Base-by-base conservation (phyloP, 2,113 vertebrate genomes). In the Nymphicus hollandicus region DNA sequence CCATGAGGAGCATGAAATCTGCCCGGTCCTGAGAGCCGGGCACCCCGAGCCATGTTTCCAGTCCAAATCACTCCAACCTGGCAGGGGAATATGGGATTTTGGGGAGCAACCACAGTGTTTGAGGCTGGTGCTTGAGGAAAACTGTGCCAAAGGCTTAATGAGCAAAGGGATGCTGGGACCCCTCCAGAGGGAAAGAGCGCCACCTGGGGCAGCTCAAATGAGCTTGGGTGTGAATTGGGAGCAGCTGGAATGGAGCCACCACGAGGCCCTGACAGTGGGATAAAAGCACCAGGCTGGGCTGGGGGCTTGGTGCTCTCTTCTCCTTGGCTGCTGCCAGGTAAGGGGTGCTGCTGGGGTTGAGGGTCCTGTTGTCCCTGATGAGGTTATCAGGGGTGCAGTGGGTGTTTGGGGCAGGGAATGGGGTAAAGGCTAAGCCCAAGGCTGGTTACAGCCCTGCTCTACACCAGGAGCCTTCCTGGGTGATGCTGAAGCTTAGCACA, bases 301-400 rank as follows among this genome's bases (percentile, higher is more conserved):
- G 0, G 3, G 4, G 1, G 2, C 7, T 13, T 7, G 7, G 12
- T 82, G 27, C 2, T 53, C 5, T 65, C 2, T 23, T 24, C 11
- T 86, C 1, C 4, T 13, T 24, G 2, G 12, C 20, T 68, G 43
- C 33, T 76, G 22, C 1, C 0, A 31, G 77, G 89, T 92, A 25
- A 87, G 79, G 18, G 41, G 11, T 53, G 44, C 7, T 70, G 55
- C 2, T 22, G 12, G 46, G 10, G 1, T 23, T 41, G 29, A 2
- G 16, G 4, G 20, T 1, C 1, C 41, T n/a, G 13, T 0, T 5
- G 3, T 23, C 22, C 19, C 0, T 14, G 10, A 7, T 10, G 78
- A 9, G 23, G 29, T 1, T n/a, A 0, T 2, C 15, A 41, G 47
- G 35, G 28, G 0, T 0, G 0, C 0, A 22, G 24, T 24, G 69